Base-by-base conservation (phyloP, 2,888 invertebrate species). In the Plagodis dolabraria region DNA sequence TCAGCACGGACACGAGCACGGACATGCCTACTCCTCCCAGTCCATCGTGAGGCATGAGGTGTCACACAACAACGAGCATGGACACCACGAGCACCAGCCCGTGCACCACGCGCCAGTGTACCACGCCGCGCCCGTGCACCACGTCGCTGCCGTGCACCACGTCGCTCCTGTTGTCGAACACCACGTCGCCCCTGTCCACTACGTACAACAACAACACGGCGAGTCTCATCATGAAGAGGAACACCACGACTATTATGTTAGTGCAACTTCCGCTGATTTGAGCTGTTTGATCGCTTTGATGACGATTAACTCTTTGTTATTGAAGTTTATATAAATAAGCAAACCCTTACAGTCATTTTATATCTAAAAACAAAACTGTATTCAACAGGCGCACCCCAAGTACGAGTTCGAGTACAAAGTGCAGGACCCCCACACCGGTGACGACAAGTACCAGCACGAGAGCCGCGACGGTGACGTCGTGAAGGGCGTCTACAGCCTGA, bases 201-300 rank as follows among this genome's bases (percentile, higher is more conserved):
- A 71, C 33, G 63, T 61, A 40, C 64, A 67, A 9, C 47, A 77
- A n/a, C 53, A 47, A 9, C 42, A 53, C 33, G 47, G 38, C n/a
- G 38, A 33, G 6, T 36, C 57, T 47, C 63, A 63, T 22, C 71
- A 83, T n/a, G 63, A 75, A 7, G 74, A 72, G 49, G 73, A 77
- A 36, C 80, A 85, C 54, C 76, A 81, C n/a, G 82, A 86, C 45
- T 79, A 86, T 53, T 73, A 85, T 53, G 86, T 85, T 72, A 77
- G 83, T 42, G 22, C 22, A 22, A 4, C 22, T 22, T 2, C 22
- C 22, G 4, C 22, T 22, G 22, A 22, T 22, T 22, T 22, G 22
- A 22, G 22, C 22, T 22, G 22, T 22, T 22, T 22, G 22, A 22
- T 22, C 22, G 1, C 22, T 22, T 4, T 22, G 22, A 22, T 22